phyloP scores from a whole-genome alignment of 2,797 vertebrate species.

The Pantherophis vulpinus region DNA sequence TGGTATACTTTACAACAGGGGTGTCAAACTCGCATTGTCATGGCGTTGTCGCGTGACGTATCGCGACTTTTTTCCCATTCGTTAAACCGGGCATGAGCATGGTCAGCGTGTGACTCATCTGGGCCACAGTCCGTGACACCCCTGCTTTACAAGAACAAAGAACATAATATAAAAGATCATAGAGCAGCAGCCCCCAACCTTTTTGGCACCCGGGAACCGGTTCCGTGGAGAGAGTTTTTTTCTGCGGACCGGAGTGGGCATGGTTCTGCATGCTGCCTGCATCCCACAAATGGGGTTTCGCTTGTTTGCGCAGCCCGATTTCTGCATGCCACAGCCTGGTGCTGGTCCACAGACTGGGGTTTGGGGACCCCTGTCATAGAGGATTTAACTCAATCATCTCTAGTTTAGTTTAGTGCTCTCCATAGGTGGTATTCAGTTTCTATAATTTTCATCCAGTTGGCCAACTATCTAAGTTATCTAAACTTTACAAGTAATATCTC shows the following conservation, averaged over 20 bases:
- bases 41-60: too few species aligned
- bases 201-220: too few species aligned
- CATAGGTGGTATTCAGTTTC: too few species aligned
- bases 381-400: not conserved
- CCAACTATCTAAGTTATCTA: not conserved
- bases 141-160: not conserved
- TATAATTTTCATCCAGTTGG: not conserved
- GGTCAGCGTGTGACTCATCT: too few species aligned
- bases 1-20: not conserved
- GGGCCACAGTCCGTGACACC: too few species aligned
- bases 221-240: not conserved
- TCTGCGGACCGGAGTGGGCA: not conserved
- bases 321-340: not conserved
- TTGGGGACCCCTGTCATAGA: not conserved
- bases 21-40: too few species aligned
- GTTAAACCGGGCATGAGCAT: too few species aligned
- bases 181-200: too few species aligned
- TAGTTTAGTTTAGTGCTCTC: not conserved
- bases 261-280: not conserved
- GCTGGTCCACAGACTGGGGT: not conserved
- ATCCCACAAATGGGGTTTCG: not conserved
- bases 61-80: too few species aligned
- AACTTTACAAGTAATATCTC: not conserved
- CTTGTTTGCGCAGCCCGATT: fast-evolving
- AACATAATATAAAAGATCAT: not conserved